Conservation (phyloP, 1,140 invertebrate species). For the Ridgeia piscesae region DNA sequence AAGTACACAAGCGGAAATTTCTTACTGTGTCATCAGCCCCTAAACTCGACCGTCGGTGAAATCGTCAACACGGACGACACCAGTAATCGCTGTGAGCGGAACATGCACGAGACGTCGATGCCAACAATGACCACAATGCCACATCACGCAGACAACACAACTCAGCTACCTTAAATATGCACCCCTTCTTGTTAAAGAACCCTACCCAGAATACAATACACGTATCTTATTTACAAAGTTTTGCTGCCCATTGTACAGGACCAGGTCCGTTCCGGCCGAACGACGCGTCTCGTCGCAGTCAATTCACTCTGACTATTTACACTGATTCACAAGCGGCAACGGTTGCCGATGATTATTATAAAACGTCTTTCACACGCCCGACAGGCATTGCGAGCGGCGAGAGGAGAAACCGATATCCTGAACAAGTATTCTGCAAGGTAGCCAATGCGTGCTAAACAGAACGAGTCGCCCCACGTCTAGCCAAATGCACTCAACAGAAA, state of each 20-base stretch:
- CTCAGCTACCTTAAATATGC: neutral
- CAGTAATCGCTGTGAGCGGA: neutral
- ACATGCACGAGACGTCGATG: neutral
- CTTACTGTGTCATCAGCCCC: neutral
- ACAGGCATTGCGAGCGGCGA: neutral
- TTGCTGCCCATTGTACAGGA: neutral
- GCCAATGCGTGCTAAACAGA: neutral
- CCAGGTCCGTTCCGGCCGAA: neutral
- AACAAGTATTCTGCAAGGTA: neutral
- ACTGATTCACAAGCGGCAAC: neutral
- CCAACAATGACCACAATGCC: neutral
- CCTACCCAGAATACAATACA: neutral
- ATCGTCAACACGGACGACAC: neutral
- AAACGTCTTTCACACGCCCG: neutral
- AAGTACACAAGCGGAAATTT: neutral
- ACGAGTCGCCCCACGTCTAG: too few relatives aligned
- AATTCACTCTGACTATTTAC: neutral
- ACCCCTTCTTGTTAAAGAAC: neutral
- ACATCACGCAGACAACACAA: neutral
- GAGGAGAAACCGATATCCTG: neutral
- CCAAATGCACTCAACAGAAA: neutral
- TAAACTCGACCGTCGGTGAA: neutral
- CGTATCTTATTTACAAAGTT: neutral
- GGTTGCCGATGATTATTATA: neutral
- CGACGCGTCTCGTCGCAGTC: neutral